These are phyloP conservation scores for Tiliacea aurago DNA, from an alignment of 2,888 invertebrate species.

Conservation along the genomic window DNA sequence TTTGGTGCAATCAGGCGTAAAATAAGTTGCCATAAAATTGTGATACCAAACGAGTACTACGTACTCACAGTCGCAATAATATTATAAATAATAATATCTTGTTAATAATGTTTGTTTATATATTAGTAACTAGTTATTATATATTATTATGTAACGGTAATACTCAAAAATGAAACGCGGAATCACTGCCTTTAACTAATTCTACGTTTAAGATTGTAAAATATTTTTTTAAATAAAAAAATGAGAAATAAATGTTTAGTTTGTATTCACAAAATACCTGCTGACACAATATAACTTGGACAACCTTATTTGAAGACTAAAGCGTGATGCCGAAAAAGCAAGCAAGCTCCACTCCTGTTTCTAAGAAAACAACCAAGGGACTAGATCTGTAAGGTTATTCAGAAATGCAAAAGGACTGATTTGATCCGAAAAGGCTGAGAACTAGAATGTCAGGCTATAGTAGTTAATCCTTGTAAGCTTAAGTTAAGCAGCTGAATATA, in stretches of 20 bases:
- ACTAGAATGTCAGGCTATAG: neutral
- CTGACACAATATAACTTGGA: too few relatives aligned
- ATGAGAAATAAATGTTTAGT: conserved; percentile 5
- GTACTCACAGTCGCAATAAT: conserved; percentile 68
- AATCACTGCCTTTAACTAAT: conserved; percentile 89
- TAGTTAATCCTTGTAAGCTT: neutral
- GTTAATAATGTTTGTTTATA: conserved; percentile 66
- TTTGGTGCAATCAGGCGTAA: conserved; percentile 59
- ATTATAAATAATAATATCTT: conserved; percentile 63
- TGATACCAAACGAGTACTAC: conserved; percentile 85
- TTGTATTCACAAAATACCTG: neutral
- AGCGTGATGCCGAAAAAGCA: too few relatives aligned
- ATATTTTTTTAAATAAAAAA: conserved; percentile 76
- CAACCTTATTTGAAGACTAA: too few relatives aligned
- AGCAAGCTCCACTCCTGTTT: too few relatives aligned
- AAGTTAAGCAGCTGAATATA: neutral
- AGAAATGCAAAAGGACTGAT: too few relatives aligned
- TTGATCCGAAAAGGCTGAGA: too few relatives aligned
- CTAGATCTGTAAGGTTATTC: too few relatives aligned
- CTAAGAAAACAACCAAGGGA: too few relatives aligned
- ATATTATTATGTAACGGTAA: conserved; percentile 73
- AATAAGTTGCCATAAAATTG: conserved; percentile 85
- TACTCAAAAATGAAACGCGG: conserved; percentile 84
- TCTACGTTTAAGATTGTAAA: conserved; percentile 80
- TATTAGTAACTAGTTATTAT: conserved; percentile 66